These are phyloP conservation scores for Mimachlamys varia DNA, from an alignment of 2,888 invertebrate species.

Conservation along the genomic window DNA sequence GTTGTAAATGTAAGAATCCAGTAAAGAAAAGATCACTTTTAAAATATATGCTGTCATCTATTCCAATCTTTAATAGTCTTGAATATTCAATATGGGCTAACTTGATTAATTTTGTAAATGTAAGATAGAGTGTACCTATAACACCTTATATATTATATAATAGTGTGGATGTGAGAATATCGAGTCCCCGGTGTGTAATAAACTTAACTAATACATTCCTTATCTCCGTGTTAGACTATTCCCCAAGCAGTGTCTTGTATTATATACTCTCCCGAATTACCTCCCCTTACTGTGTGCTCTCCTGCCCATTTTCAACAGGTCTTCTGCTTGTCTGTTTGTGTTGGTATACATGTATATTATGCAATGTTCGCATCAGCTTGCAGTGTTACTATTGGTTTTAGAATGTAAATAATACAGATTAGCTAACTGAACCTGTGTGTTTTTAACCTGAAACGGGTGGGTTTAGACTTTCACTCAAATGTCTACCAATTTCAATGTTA, in stretches of 20 bases:
- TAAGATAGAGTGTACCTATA: neutral
- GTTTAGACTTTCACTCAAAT: neutral
- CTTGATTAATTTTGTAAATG: neutral
- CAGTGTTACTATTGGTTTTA: conserved; percentile 15
- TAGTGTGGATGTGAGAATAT: neutral
- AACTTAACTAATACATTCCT: neutral
- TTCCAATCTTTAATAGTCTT: too few relatives aligned
- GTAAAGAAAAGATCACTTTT: too few relatives aligned
- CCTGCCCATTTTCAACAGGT: neutral
- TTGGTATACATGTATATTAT: neutral
- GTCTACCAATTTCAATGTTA: too few relatives aligned
- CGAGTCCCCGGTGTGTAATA: neutral
- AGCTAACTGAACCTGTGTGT: neutral
- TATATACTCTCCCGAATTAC: neutral
- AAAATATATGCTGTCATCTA: too few relatives aligned
- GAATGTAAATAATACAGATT: neutral
- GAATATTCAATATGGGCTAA: neutral
- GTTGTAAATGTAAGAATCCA: too few relatives aligned
- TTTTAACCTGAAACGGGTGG: neutral
- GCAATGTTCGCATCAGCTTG: conserved; percentile 25
- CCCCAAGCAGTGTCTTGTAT: neutral
- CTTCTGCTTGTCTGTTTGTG: conserved; percentile 38
- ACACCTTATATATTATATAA: neutral
- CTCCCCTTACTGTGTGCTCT: conserved; percentile 15
- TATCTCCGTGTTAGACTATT: neutral